phyloP scores from a whole-genome alignment of 2,113 vertebrate genomes.

The Prionailurus bengalensis region DNA sequence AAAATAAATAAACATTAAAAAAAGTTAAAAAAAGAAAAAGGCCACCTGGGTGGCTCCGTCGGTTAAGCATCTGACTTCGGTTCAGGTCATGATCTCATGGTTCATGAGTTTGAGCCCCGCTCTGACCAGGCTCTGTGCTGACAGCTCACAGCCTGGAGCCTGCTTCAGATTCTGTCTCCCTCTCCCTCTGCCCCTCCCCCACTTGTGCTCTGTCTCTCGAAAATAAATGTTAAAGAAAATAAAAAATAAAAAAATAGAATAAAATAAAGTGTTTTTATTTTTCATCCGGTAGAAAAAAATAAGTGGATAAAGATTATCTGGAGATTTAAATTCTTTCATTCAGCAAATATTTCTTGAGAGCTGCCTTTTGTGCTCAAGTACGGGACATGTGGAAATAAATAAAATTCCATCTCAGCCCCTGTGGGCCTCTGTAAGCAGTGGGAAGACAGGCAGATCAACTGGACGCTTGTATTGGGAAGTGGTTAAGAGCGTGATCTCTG shows the following conservation, averaged over 20 bases:
- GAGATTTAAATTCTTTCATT: constrained; percentile 59
- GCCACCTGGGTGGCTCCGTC: too few species aligned
- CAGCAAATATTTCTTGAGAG: constrained; percentile 6
- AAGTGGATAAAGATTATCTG: constrained; percentile 24
- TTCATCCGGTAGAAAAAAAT: constrained; percentile 38
- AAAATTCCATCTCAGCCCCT: neutral
- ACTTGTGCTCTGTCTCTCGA: too few species aligned
- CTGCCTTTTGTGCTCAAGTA: constrained; percentile 13
- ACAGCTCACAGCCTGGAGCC: too few species aligned
- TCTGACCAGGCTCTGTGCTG: too few species aligned
- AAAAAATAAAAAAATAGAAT: too few species aligned
- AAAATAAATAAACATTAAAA: too few species aligned
- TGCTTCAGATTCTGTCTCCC: too few species aligned
- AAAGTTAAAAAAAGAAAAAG: neutral
- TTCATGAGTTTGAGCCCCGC: too few species aligned
- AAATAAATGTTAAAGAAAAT: too few species aligned
- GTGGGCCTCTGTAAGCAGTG: neutral
- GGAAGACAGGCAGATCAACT: neutral
- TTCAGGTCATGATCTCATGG: too few species aligned
- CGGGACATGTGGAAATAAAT: constrained; percentile 23
- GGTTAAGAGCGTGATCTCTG: neutral
- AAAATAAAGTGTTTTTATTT: constrained; percentile 11
- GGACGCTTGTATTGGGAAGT: neutral
- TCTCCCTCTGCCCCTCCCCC: too few species aligned
- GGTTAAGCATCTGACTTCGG: too few species aligned